phyloP scores from a whole-genome alignment of 1,140 invertebrate species.

The Portunus trituberculatus region DNA sequence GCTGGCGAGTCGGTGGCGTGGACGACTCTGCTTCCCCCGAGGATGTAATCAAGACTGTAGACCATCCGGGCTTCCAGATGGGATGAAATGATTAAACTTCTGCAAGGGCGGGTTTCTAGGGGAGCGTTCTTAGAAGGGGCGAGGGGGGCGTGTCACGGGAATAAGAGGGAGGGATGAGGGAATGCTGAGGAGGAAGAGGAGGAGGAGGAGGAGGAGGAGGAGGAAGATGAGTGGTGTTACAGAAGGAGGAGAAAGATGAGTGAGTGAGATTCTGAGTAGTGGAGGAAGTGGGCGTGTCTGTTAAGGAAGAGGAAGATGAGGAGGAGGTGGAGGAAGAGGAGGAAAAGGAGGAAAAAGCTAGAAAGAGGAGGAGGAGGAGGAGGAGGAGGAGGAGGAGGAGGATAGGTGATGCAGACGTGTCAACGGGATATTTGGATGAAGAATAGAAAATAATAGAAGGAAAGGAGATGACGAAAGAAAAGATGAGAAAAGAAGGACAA shows the following conservation, averaged over 20 bases:
- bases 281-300: background rate
- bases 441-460: background rate
- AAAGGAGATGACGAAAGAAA: background rate
- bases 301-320: background rate
- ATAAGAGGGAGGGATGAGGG: slow-evolving; percentile 37
- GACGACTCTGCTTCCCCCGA: slow-evolving; percentile 70
- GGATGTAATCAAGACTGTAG: slow-evolving; percentile 73
- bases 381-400: background rate
- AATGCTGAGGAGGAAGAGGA: background rate
- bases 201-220: background rate
- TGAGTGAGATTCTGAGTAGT: background rate
- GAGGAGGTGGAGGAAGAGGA: background rate
- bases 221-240: slow-evolving; percentile 31
- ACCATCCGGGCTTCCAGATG: slow-evolving; percentile 58
- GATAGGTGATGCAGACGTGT: background rate
- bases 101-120: slow-evolving; percentile 71
- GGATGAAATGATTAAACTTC: slow-evolving; percentile 76
- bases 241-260: background rate
- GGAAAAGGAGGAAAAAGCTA: no score
- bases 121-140: slow-evolving; percentile 61
- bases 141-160: slow-evolving; percentile 7
- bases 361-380: background rate
- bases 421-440: background rate
- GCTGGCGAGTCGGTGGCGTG: slow-evolving; percentile 47
- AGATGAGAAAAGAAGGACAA: background rate